phyloP scores from a whole-genome alignment of 2,888 invertebrate species.

The Trichopria drosophilae region DNA sequence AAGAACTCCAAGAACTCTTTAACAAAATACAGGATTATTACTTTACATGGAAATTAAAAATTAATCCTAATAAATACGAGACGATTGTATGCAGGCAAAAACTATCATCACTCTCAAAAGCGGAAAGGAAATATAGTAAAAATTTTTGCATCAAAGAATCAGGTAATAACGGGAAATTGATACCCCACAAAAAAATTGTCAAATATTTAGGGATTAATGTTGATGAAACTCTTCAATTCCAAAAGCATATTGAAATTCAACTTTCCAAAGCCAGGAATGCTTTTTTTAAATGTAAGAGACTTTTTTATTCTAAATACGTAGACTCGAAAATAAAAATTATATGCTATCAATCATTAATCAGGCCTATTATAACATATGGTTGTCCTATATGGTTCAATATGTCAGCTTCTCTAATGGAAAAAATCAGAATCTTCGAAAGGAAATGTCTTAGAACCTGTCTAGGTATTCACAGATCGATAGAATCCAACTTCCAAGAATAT shows the following conservation, averaged over 20 bases:
- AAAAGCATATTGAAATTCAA: conserved; percentile 4
- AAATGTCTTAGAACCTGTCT: conserved; percentile 28
- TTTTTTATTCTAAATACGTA: conserved; percentile 26
- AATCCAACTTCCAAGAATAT: conserved; percentile 15
- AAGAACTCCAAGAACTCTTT: conserved; percentile 24
- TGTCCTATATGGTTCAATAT: conserved; percentile 31
- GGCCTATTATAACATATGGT: conserved; percentile 27
- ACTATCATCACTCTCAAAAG: background rate
- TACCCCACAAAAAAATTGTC: conserved; percentile 15
- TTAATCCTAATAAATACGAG: conserved; percentile 31
- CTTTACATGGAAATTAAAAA: conserved; percentile 33
- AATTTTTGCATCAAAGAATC: conserved; percentile 12
- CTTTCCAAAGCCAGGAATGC: conserved; percentile 28
- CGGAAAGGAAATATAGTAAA: conserved; percentile 22
- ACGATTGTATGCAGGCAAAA: conserved; percentile 19
- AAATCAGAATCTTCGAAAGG: conserved; percentile 28
- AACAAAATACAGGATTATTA: conserved; percentile 28
- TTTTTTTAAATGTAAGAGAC: conserved; percentile 9
- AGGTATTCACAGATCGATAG: conserved; percentile 14
- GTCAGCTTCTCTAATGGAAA: conserved; percentile 25
- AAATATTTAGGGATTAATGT: conserved; percentile 17
- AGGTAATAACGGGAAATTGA: background rate
- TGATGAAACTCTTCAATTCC: conserved; percentile 13
- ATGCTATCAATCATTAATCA: conserved; percentile 25
- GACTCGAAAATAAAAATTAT: conserved; percentile 20